These are phyloP conservation scores for Dicrostonyx torquatus DNA, from an alignment of 2,797 vertebrate genomes.

Conservation along the genomic window DNA sequence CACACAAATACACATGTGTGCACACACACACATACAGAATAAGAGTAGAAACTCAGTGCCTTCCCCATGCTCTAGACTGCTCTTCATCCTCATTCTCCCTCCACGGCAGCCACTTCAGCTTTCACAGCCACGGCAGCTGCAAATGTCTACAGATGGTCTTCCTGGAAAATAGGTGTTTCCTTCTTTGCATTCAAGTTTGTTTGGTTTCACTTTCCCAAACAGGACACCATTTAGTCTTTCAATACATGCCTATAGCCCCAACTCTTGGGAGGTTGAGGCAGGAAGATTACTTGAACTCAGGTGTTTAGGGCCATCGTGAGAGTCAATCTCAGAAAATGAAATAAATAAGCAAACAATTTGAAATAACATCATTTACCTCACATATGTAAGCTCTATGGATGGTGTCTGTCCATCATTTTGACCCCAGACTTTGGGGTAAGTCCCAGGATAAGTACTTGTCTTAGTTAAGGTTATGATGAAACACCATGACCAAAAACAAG, in stretches of 20 bases:
- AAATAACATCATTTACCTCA: not conserved
- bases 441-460: not conserved
- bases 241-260: not conserved
- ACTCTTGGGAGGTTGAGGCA: not conserved
- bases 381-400: not conserved
- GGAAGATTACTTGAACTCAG: not conserved
- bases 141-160: conserved; percentile 42
- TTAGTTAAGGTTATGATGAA: not conserved
- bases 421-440: not conserved
- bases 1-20: not conserved
- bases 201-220: conserved; percentile 9
- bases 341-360: not conserved
- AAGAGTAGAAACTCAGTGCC: not conserved
- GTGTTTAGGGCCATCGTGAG: not conserved
- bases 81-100: conserved; percentile 13
- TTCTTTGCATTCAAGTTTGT: conserved; percentile 34
- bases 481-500: not conserved
- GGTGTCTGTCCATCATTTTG: not conserved
- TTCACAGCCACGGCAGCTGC: not conserved
- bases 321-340: not conserved
- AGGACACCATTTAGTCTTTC: not conserved
- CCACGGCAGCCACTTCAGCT: not conserved
- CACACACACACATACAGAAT: not conserved
- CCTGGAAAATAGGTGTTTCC: conserved; percentile 1
- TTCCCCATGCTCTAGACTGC: not conserved